phyloP scores from a whole-genome alignment of 53 echinoderm and acorn worm species.

The Zoroaster sp. region DNA sequence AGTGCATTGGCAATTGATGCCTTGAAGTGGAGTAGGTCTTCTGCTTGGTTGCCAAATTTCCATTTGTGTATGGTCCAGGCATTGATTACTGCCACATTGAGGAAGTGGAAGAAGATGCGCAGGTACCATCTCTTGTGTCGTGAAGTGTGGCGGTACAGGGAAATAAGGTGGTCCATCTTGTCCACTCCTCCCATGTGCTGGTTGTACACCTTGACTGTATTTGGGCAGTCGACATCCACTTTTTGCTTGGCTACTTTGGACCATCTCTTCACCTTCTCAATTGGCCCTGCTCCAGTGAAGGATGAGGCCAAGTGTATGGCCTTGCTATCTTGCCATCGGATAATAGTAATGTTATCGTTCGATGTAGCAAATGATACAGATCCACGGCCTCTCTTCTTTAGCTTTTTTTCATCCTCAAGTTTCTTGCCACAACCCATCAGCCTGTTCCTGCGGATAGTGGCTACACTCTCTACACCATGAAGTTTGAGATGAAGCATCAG shows the following conservation, averaged over 20 bases:
- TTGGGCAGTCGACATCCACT: slow-evolving; percentile 1
- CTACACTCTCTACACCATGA: not conserved
- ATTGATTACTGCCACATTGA: too few relatives aligned
- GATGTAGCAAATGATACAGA: not conserved
- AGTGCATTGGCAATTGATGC: too few relatives aligned
- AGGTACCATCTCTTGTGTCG: too few relatives aligned
- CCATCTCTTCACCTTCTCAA: not conserved
- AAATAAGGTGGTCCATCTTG: not conserved
- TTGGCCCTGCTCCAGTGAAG: not conserved
- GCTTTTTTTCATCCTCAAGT: not conserved
- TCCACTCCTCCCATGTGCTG: slow-evolving; percentile 47
- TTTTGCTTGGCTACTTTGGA: not conserved
- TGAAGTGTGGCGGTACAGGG: not conserved
- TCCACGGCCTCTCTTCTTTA: slow-evolving; percentile 24
- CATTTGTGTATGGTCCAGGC: too few relatives aligned
- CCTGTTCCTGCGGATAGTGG: slow-evolving; percentile 9
- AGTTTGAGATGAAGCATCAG: slow-evolving; percentile 14
- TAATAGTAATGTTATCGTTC: not conserved
- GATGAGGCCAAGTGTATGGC: slow-evolving; percentile 3
- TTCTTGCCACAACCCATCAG: slow-evolving; percentile 11
- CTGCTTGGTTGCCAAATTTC: too few relatives aligned
- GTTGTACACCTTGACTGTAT: slow-evolving; percentile 4
- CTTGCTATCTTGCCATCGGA: slow-evolving; percentile 41
- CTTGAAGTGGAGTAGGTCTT: too few relatives aligned
- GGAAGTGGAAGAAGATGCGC: too few relatives aligned